Base-by-base conservation (phyloP, 1,140 invertebrate genomes). In the Probaryconus sp. region DNA sequence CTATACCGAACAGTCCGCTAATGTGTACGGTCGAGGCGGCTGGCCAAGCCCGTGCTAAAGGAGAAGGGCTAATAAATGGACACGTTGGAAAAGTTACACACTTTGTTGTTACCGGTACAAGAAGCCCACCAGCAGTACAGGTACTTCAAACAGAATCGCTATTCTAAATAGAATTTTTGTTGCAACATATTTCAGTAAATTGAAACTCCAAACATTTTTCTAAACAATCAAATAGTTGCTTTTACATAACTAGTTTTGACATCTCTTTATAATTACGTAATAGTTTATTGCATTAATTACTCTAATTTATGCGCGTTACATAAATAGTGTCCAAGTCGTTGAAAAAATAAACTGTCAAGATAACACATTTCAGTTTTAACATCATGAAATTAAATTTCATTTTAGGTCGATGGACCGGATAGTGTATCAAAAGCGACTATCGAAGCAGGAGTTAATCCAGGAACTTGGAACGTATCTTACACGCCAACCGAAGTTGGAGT, bases 401-500 rank as follows among this genome's bases (percentile, higher is more conserved):
- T 28, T 35, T 76, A 88, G 79, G 89, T 93, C 51, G 89, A 92
- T 73, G 91, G 93, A 4, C 92, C 93, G 6, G 92, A 93, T 56
- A 92, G 91, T 68, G 90, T 92, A 56, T 91, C 90, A 18, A 92
- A 87, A 88, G 89, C 83, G 80, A 87, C 79, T 35, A 81, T 88
- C 5, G 87, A 88, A 73, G 85, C 86, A 86, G 71, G 89, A 83
- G 83, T 87, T 28, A 89, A 91, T 80, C 84, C 85, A 5, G 88
- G 84, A 5, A 85, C 86, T 7, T 88, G 88, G 85, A 89, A 90
- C 55, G 91, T 93, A 3, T 90, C 90, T 1, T 95, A 94, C 76
- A 84, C 90, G 0, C 93, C 94, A 1, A 87, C 89, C 1, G 92
- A 94, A 83, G 90, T 93, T 6, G 94, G 94, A 3, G 85, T 92